Evolutionary conservation across 2,888 invertebrate genomes (phyloP).

Genomic region (Idaea biselata): DNA sequence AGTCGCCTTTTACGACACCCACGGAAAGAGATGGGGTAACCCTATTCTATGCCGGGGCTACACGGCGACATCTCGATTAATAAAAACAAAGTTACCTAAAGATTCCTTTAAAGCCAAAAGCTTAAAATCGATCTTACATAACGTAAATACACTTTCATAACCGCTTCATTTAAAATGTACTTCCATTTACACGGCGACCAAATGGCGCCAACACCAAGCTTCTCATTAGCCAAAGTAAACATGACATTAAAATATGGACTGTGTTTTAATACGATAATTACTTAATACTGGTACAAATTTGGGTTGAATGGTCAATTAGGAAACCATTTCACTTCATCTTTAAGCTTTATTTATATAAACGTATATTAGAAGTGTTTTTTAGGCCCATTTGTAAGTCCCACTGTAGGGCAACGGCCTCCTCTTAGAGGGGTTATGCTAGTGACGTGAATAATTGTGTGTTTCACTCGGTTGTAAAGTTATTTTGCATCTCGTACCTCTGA

Average conservation of each 20-base stretch:
- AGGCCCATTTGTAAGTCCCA: too few relatives aligned
- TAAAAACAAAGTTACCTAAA: too few relatives aligned
- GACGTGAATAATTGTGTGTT: too few relatives aligned
- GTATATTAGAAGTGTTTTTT: too few relatives aligned
- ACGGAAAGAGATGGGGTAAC: too few relatives aligned
- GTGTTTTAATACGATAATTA: not conserved
- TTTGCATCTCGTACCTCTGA: too few relatives aligned
- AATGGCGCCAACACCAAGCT: not conserved
- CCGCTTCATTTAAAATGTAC: not conserved
- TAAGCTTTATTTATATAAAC: not conserved
- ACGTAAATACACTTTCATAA: not conserved
- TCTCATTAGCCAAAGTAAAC: not conserved
- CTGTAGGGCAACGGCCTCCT: too few relatives aligned
- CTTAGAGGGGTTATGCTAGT: too few relatives aligned
- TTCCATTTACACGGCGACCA: not conserved
- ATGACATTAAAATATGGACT: not conserved
- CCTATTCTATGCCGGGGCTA: too few relatives aligned
- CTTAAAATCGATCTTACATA: not conserved
- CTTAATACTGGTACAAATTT: not conserved
- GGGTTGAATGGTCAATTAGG: not conserved
- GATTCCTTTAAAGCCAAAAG: not conserved
- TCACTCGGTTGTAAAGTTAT: too few relatives aligned
- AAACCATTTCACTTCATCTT: not conserved
- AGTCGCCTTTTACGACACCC: too few relatives aligned
- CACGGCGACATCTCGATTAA: too few relatives aligned